phyloP scores from a whole-genome alignment of 1,140 invertebrate genomes.

The Hermetia illucens region DNA sequence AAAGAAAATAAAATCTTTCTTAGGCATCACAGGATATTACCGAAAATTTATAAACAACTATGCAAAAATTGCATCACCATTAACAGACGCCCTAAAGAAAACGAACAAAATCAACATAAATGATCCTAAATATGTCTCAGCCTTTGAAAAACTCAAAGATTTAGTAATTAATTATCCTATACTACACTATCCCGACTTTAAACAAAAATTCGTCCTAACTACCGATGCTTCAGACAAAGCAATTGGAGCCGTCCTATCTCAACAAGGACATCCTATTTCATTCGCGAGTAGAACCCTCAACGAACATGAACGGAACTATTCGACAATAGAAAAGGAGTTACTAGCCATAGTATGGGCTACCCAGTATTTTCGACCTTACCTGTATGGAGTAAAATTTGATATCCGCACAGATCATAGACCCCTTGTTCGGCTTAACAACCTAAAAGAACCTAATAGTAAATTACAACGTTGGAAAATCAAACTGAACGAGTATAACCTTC shows the following conservation, averaged over 20 bases:
- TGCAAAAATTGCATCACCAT: conserved; percentile 20
- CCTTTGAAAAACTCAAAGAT: conserved; percentile 16
- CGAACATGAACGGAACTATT: conserved; percentile 27
- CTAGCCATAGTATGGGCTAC: conserved; percentile 34
- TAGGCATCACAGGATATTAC: conserved; percentile 32
- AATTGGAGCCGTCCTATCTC: conserved; percentile 22
- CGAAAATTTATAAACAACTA: conserved; percentile 28
- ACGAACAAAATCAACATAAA: too few relatives aligned
- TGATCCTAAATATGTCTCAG: too few relatives aligned
- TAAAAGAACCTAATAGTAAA: conserved; percentile 31
- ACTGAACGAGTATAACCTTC: conserved; percentile 21
- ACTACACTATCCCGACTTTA: conserved; percentile 12
- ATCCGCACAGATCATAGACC: conserved; percentile 36
- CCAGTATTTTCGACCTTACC: conserved; percentile 32
- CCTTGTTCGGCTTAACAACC: conserved; percentile 26
- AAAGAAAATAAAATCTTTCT: conserved; percentile 28
- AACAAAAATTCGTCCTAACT: conserved; percentile 13
- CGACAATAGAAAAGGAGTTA: conserved; percentile 32
- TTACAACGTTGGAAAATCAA: conserved; percentile 34
- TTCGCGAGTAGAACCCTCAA: conserved; percentile 29
- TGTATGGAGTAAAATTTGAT: conserved; percentile 24
- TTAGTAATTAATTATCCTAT: not conserved
- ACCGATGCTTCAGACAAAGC: conserved; percentile 20
- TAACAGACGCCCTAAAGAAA: conserved; percentile 24
- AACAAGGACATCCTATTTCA: conserved; percentile 14